phyloP scores from a whole-genome alignment of 2,113 vertebrate genomes.

The Phalacrocorax aristotelis region DNA sequence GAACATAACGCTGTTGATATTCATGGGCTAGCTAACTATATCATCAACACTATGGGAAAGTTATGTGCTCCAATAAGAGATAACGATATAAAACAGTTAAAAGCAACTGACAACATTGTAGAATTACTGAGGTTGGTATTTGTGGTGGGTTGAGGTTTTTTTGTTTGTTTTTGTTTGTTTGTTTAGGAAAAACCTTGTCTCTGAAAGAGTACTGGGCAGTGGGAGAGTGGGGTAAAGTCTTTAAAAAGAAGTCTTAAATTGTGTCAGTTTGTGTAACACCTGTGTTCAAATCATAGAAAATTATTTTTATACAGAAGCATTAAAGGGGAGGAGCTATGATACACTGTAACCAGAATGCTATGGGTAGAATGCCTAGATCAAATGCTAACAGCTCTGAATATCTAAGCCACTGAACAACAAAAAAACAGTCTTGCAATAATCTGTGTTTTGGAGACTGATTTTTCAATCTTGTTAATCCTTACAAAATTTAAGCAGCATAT shows the following conservation, averaged over 20 bases:
- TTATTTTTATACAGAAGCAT: neutral
- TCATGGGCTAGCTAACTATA: constrained; percentile 84
- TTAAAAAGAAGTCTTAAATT: neutral
- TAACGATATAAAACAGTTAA: constrained; percentile 85
- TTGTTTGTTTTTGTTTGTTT: neutral
- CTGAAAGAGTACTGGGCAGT: neutral
- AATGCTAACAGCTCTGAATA: neutral
- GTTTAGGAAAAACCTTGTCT: neutral
- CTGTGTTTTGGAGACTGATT: neutral
- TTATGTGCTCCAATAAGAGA: constrained; percentile 89
- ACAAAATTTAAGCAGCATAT: neutral
- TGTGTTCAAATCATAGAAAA: neutral
- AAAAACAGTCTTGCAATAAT: neutral
- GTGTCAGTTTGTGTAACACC: neutral
- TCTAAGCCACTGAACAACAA: neutral
- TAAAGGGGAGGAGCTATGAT: neutral
- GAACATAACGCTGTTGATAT: constrained; percentile 88
- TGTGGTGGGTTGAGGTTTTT: no score
- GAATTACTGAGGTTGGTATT: constrained; percentile 78
- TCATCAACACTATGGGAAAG: constrained; percentile 91
- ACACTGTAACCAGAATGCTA: neutral
- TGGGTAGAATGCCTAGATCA: neutral
- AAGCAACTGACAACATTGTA: constrained; percentile 79
- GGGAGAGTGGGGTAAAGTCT: neutral
- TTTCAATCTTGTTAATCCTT: neutral